Percentiles rank a stretch among this genome's conserved stretches.
These are phyloP conservation scores for Dendrophyllia cribrosa DNA, from an alignment of 64 coral and sea anemone genomes.

Conservation along the genomic window DNA sequence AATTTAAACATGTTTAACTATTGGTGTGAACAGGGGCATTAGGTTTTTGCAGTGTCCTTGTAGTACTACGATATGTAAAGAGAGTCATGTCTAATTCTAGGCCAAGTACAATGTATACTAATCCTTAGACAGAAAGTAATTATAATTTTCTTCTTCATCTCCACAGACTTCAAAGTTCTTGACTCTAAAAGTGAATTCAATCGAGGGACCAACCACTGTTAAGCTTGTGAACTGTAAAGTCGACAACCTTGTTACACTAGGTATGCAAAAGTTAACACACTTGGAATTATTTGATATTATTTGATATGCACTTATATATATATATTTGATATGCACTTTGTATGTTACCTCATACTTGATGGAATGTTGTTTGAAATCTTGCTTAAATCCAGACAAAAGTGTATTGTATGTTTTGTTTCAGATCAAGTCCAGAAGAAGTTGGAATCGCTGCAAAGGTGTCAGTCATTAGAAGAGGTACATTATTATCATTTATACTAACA, in stretches of 20 bases:
- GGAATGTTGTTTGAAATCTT: not conserved
- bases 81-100: no score
- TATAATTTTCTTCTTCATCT: not conserved
- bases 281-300: not conserved
- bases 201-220: slow-evolving; percentile 85
- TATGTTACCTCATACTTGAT: no score
- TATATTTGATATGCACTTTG: no score
- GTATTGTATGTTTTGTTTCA: not conserved
- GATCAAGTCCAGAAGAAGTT: slow-evolving; percentile 96
- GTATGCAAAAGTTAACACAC: slow-evolving; percentile 45
- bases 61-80: no score
- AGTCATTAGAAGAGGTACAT: slow-evolving; percentile 97
- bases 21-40: no score
- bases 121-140: no score
- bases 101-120: no score
- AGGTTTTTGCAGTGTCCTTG: no score
- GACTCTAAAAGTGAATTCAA: slow-evolving; percentile 82
- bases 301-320: no score
- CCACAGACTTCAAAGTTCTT: slow-evolving; percentile 84
- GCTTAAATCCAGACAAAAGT: no score
- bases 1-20: no score
- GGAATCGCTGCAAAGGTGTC: slow-evolving; percentile 95
- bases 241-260: slow-evolving; percentile 87
- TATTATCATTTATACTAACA: not conserved
- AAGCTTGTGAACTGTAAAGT: slow-evolving; percentile 96